Percentiles rank a stretch among this genome's conserved stretches.
These are phyloP conservation scores for Palythoa heliodiscus DNA, from an alignment of 92 coral and sea anemone genomes.

Conservation along the genomic window DNA sequence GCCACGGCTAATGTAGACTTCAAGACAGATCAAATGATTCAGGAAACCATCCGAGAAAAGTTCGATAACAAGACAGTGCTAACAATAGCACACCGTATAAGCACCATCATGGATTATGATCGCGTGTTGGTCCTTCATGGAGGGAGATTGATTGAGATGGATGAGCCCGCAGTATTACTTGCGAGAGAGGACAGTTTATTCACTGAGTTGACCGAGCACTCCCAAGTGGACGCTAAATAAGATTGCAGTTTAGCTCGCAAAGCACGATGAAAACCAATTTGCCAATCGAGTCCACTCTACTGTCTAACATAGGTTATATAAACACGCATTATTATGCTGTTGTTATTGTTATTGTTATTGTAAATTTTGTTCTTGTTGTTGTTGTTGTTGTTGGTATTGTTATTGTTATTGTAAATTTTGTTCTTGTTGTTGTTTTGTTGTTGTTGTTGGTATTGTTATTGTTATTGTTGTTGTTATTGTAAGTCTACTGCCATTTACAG, in stretches of 20 bases:
- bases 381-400: too few relatives aligned
- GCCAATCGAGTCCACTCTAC: too few relatives aligned
- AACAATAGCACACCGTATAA: slow-evolving; percentile 33
- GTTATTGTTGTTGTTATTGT: too few relatives aligned
- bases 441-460: too few relatives aligned
- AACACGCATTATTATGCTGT: too few relatives aligned
- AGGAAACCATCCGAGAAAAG: slow-evolving; percentile 31
- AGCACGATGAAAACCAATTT: background rate
- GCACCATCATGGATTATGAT: slow-evolving; percentile 29
- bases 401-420: too few relatives aligned
- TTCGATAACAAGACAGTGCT: slow-evolving; percentile 29
- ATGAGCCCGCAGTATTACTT: background rate
- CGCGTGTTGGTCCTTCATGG: slow-evolving; percentile 18
- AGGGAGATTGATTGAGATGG: slow-evolving; percentile 25
- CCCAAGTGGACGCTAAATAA: too few relatives aligned
- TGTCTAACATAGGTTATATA: too few relatives aligned
- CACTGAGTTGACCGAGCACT: slow-evolving; percentile 11
- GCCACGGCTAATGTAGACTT: slow-evolving; percentile 44
- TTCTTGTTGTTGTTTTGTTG: too few relatives aligned
- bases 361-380: too few relatives aligned
- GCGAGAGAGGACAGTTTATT: slow-evolving; percentile 26
- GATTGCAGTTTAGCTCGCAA: background rate
- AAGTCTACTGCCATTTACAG: too few relatives aligned
- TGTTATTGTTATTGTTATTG: too few relatives aligned
- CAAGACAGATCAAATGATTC: slow-evolving; percentile 44